Percentiles rank a stretch among this genome's conserved stretches.
Conservation (phyloP, 2,888 invertebrate species). For the Parnassius orleans region DNA sequence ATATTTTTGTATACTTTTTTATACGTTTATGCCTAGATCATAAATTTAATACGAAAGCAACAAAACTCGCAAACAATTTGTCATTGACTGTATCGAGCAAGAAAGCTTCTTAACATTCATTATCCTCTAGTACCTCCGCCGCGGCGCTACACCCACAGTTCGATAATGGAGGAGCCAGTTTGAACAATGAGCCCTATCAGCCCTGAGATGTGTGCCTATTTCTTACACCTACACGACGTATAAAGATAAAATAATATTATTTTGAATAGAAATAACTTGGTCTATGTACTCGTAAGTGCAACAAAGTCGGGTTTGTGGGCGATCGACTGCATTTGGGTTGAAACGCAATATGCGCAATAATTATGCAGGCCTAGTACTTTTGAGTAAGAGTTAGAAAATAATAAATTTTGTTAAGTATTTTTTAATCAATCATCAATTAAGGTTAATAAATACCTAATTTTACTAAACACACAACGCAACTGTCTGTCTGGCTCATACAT, state of each 20-base stretch:
- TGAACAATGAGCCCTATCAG: slow-evolving; percentile 22
- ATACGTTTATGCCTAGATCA: not conserved
- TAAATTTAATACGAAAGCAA: slow-evolving; percentile 5
- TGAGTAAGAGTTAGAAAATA: not conserved
- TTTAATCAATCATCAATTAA: no score
- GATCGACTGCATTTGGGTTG: not conserved
- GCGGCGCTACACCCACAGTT: slow-evolving; percentile 13
- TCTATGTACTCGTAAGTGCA: slow-evolving; percentile 5
- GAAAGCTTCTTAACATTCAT: slow-evolving; percentile 19
- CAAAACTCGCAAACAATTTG: slow-evolving; percentile 11
- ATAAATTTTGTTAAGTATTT: no score
- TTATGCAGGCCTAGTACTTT: slow-evolving; percentile 20
- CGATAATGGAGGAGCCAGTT: slow-evolving; percentile 4
- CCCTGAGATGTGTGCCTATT: slow-evolving; percentile 5
- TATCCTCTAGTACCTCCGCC: slow-evolving; percentile 17
- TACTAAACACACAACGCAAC: no score
- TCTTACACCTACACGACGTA: slow-evolving; percentile 16
- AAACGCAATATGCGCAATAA: not conserved
- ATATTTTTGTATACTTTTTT: no score
- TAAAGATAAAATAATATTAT: slow-evolving; percentile 4
- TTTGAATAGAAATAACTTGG: slow-evolving; percentile 19
- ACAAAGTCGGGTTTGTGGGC: slow-evolving; percentile 8
- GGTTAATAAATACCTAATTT: no score
- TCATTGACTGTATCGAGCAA: slow-evolving; percentile 11
- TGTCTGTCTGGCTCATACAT: no score